Evolutionary conservation across 2,797 vertebrate genomes (phyloP), one percentile per base, ranked within the genome.

Genomic region (Harpagifer antarcticus): DNA sequence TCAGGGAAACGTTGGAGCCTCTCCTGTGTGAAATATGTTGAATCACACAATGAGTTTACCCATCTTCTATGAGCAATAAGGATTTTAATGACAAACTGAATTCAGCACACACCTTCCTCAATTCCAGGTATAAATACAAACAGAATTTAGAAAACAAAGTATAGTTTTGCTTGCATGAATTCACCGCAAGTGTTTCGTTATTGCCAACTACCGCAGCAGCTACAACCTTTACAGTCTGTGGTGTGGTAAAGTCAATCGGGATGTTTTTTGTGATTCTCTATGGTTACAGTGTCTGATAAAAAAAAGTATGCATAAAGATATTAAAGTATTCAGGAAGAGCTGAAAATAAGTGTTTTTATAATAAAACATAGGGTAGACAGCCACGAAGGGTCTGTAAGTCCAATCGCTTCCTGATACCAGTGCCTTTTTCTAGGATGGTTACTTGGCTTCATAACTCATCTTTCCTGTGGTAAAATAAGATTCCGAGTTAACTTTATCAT

Each of bases 1-100:
- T 99, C 86, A 99, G 93, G 2, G 98, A 99, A 86, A 99, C 98
- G 27, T 99, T 99, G 82, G 98, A 99, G 77, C 98, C 98, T 87
- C 98, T 96, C 94, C 98, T 99, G 94, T 72, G 64, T 52, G 52
- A 73, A 44, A 44, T 61, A 87, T 19, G 31, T 50, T 63, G 33
- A 81, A 56, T 59, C 23, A 63, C 11, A 52, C 11, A 66, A 27
- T 43, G 50, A 43, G 9, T 66, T 4, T 52, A 45, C 1, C 11
- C 16, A 40, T 70, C 40, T 67, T 20, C 3, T 14, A 17, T 33
- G 27, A 62, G 17, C 45, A 49, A 66, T 47, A 23, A 50, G 11
- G 9, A 76, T 76, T 66, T 31, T 14, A 64, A n/a, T 61, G 20
- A 2, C 12, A 68, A 37, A 4, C 27, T 27, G 27, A 27, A 62